These are phyloP conservation scores for Urocitellus parryii DNA, from an alignment of 2,113 vertebrate species.

Conservation along the genomic window DNA sequence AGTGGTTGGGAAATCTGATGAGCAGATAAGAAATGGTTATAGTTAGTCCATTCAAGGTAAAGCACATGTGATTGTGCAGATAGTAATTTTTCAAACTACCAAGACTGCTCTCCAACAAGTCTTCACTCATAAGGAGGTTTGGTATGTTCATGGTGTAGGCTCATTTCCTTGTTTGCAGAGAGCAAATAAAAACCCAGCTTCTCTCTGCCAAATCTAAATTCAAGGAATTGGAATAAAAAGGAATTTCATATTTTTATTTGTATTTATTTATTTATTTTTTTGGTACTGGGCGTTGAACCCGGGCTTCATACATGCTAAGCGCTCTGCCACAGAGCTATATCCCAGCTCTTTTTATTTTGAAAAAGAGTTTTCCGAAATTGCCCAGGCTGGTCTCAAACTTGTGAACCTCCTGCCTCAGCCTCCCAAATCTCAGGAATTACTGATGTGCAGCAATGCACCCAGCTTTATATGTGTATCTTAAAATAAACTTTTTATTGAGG, in stretches of 20 bases:
- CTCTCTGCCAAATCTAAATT: background rate
- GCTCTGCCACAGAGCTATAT: background rate
- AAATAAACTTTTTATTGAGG: background rate
- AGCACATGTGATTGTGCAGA: background rate
- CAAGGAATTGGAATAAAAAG: background rate
- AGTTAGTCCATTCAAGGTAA: constrained; percentile 40
- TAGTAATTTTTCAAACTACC: constrained; percentile 24
- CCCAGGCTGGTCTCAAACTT: background rate
- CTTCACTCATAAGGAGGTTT: background rate
- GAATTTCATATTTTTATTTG: background rate
- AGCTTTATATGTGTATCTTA: background rate
- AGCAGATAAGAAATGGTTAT: constrained; percentile 63
- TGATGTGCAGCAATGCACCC: too few species aligned
- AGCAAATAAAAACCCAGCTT: background rate
- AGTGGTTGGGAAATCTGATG: constrained; percentile 51
- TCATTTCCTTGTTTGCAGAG: background rate
- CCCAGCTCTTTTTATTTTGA: background rate
- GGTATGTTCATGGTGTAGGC: too few species aligned
- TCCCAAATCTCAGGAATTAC: background rate
- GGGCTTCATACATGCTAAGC: too few species aligned
- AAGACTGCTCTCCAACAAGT: constrained; percentile 48
- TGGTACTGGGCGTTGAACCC: background rate
- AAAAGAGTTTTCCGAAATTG: background rate
- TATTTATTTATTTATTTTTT: background rate
- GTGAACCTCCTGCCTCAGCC: background rate